phyloP scores from a whole-genome alignment of 2,888 invertebrate genomes.

The Seladonia tumulorum region DNA sequence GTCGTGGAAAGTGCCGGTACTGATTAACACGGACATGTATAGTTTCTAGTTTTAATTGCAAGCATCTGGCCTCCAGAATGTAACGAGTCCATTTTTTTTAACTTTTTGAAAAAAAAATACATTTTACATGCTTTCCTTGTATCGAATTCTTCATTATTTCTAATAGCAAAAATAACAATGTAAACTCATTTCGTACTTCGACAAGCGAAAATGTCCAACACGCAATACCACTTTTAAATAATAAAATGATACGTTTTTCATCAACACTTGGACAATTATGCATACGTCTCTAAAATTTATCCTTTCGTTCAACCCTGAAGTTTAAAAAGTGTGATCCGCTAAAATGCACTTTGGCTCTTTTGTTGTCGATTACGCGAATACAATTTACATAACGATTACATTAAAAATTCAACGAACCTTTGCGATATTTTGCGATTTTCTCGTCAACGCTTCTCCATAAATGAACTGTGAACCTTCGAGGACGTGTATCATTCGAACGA shows the following conservation, averaged over 20 bases:
- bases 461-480: neutral
- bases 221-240: neutral
- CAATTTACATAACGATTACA: neutral
- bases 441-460: neutral
- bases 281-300: neutral
- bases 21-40: neutral
- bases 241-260: neutral
- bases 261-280: neutral
- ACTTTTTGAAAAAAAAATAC: neutral
- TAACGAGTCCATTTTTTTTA: neutral
- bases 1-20: neutral
- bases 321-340: neutral
- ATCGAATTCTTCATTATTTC: neutral
- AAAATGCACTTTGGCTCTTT: neutral
- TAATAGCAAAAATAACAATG: neutral
- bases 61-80: neutral
- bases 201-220: neutral
- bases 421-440: neutral
- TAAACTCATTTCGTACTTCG: neutral
- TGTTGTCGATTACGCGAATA: neutral
- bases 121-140: neutral
- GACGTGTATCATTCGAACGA: too few species aligned
- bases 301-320: neutral
- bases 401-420: neutral
- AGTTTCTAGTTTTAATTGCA: neutral